Conservation (phyloP, 2,113 vertebrate genomes). For the Maccullochella peelii region DNA sequence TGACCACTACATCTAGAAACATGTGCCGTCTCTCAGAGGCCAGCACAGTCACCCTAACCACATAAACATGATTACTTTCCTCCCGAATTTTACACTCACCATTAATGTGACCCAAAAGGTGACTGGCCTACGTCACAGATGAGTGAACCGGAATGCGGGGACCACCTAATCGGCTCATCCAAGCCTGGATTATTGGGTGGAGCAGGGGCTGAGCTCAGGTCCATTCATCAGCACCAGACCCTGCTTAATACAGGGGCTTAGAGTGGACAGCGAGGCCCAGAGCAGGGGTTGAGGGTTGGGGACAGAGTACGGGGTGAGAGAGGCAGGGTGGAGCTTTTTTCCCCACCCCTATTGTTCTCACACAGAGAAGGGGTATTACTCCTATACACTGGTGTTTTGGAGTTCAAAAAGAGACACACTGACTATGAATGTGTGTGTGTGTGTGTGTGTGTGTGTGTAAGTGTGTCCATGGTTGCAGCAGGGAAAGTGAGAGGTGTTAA, state of each 20-base stretch:
- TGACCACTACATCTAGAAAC: conserved; percentile 1
- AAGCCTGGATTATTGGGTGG: conserved; percentile 79
- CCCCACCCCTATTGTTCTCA: conserved; percentile 63
- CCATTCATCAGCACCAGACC: conserved; percentile 83
- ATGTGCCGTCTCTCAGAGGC: neutral
- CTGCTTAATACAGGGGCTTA: conserved; percentile 82
- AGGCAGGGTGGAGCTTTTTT: conserved; percentile 52
- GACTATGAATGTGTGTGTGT: conserved; percentile 32
- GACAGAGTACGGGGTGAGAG: conserved; percentile 52
- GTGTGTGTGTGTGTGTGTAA: conserved; percentile 30
- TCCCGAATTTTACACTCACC: conserved; percentile 12
- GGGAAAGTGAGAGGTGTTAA: conserved; percentile 28
- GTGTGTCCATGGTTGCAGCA: conserved; percentile 12
- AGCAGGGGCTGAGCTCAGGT: conserved; percentile 69
- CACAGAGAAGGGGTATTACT: conserved; percentile 61
- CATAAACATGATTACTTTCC: conserved; percentile 44
- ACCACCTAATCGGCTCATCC: conserved; percentile 78
- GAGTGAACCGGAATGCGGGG: conserved; percentile 82
- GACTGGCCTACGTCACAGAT: conserved; percentile 66
- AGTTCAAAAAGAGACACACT: conserved; percentile 57
- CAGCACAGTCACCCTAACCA: conserved; percentile 3
- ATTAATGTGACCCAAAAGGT: conserved; percentile 60
- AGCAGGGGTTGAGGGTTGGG: conserved; percentile 57
- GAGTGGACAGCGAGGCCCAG: conserved; percentile 66
- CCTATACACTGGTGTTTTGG: conserved; percentile 42